Percentiles rank a stretch among this genome's conserved stretches.
phyloP scores from a whole-genome alignment of 1,140 invertebrate species.

The Eriocheir sinensis region DNA sequence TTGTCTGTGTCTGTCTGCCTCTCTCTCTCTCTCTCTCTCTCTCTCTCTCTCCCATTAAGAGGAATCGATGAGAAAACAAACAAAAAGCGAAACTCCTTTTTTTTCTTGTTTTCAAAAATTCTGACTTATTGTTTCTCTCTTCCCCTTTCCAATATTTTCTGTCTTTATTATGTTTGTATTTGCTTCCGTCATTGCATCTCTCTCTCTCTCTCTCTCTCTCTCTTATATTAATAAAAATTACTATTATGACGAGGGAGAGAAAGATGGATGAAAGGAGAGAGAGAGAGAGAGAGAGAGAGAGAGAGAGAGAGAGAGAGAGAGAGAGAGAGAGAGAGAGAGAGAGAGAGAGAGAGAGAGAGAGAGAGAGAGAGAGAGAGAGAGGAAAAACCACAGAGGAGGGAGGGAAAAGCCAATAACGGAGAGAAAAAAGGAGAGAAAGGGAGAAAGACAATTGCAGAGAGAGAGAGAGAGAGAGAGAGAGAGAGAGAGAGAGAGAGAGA shows the following conservation, averaged over 20 bases:
- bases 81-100: not conserved
- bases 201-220: constrained; percentile 31
- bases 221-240: not conserved
- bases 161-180: no score
- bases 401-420: no score
- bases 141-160: not conserved
- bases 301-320: constrained; percentile 38
- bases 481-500: no score
- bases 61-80: not conserved
- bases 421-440: no score
- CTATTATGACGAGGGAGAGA: constrained; percentile 4
- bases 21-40: constrained; percentile 21
- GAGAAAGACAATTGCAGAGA: no score
- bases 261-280: not conserved
- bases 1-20: constrained; percentile 1
- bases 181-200: not conserved
- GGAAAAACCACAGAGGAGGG: no score
- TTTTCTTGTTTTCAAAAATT: not conserved
- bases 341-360: constrained; percentile 18
- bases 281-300: not conserved
- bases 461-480: no score
- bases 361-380: no score
- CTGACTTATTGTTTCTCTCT: not conserved
- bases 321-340: constrained; percentile 31
- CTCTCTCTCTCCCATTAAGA: not conserved